These are phyloP conservation scores for Periophthalmus modestus DNA, from an alignment of 2,113 vertebrate genomes.

Conservation along the genomic window DNA sequence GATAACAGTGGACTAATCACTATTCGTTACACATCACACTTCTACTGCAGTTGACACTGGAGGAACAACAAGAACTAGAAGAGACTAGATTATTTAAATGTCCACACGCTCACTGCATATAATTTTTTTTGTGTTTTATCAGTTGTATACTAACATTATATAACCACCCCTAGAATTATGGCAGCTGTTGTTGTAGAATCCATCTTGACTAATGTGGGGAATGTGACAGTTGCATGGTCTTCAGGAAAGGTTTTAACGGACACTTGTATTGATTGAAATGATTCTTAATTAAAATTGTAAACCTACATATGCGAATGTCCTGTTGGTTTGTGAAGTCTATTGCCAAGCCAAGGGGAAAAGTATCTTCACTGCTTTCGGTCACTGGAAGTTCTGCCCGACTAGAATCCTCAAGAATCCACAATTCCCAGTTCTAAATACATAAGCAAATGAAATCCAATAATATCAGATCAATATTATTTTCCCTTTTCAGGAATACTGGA, in stretches of 20 bases:
- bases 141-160: no score
- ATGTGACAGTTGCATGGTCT: background rate
- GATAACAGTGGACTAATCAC: conserved; percentile 65
- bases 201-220: background rate
- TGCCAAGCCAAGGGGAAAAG: conserved; percentile 88
- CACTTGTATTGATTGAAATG: background rate
- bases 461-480: background rate
- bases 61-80: conserved; percentile 33
- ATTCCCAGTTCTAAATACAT: conserved; percentile 83
- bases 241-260: background rate
- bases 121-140: no score
- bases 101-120: no score
- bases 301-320: conserved; percentile 86
- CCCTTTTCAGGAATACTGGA: no score
- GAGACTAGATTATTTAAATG: no score
- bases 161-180: no score
- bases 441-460: background rate
- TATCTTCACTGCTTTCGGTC: conserved; percentile 88
- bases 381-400: conserved; percentile 92
- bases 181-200: no score
- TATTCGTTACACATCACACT: conserved; percentile 68
- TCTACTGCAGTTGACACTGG: conserved; percentile 60
- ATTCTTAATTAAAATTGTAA: background rate
- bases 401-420: conserved; percentile 91
- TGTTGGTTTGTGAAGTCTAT: conserved; percentile 89